A percentile compares a stretch with the other conserved stretches of the same genome.
Conservation (phyloP, 2,113 vertebrate genomes). For the Donacobius atricapilla region DNA sequence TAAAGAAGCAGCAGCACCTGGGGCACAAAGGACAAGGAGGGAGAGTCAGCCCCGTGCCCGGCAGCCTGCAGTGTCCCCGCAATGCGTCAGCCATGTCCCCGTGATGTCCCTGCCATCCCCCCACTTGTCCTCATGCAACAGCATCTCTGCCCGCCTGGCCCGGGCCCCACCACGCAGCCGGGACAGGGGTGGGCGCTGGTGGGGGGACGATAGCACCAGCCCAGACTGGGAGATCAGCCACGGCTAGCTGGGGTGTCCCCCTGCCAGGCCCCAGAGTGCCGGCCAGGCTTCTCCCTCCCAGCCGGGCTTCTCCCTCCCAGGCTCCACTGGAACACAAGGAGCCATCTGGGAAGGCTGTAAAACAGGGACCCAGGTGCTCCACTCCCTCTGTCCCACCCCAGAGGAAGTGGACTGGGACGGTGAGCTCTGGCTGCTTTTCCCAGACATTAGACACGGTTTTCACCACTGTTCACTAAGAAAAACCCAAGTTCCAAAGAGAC, state of each 20-base stretch:
- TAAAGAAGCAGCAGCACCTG: slow-evolving; percentile 99
- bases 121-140: not conserved
- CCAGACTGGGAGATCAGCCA: not conserved
- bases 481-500: not conserved
- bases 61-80: not conserved
- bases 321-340: not conserved
- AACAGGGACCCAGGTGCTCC: not conserved
- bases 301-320: not conserved
- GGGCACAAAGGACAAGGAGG: slow-evolving; percentile 61
- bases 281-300: not conserved
- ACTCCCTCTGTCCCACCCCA: not conserved
- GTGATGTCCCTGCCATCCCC: not conserved
- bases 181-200: not conserved
- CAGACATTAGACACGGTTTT: rapidly evolving
- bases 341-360: not conserved
- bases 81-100: not conserved
- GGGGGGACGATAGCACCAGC: not conserved
- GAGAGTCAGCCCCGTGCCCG: not conserved
- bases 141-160: rapidly evolving
- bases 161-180: rapidly evolving
- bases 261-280: rapidly evolving
- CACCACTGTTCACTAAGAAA: not conserved
- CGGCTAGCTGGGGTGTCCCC: not conserved
- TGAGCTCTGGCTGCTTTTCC: not conserved
- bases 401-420: not conserved